Conservation (phyloP, 2,888 invertebrate species). For the Isoperla grammatica region DNA sequence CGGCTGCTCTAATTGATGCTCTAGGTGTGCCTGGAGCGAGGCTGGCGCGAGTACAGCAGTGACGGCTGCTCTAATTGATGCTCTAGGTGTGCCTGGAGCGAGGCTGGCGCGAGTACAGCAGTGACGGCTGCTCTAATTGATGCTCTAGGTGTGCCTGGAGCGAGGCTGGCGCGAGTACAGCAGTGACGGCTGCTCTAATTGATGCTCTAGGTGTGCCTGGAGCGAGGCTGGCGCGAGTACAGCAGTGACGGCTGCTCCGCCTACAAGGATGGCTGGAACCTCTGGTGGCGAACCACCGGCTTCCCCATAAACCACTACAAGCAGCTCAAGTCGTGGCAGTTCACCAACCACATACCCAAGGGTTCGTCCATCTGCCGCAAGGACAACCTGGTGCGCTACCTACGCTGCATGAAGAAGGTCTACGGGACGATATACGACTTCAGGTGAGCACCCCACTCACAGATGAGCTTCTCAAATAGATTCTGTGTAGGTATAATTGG, state of each 20-base stretch:
- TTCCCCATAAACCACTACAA: constrained; percentile 63
- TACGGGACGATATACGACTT: constrained; percentile 79
- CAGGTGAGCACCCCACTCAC: constrained; percentile 55
- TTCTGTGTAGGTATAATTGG: too few species aligned
- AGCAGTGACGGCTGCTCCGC: constrained; percentile 50
- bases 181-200: too few species aligned
- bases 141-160: constrained; percentile 46
- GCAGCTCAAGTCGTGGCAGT: constrained; percentile 67
- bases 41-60: constrained; percentile 68
- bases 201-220: constrained; percentile 45
- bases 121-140: too few species aligned
- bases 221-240: constrained; percentile 74
- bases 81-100: constrained; percentile 50
- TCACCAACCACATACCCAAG: constrained; percentile 79
- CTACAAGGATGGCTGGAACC: constrained; percentile 65
- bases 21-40: constrained; percentile 80
- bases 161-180: constrained; percentile 74
- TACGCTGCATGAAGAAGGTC: constrained; percentile 74
- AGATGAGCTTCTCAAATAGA: too few species aligned
- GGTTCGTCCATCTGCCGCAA: constrained; percentile 79
- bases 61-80: constrained; percentile 53
- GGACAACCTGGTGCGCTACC: constrained; percentile 69
- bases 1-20: constrained; percentile 50
- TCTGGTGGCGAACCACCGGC: constrained; percentile 80
- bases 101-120: constrained; percentile 70